Evolutionary conservation across 2,797 vertebrate genomes (phyloP).

Genomic region (Helicolenus hilgendorfi): DNA sequence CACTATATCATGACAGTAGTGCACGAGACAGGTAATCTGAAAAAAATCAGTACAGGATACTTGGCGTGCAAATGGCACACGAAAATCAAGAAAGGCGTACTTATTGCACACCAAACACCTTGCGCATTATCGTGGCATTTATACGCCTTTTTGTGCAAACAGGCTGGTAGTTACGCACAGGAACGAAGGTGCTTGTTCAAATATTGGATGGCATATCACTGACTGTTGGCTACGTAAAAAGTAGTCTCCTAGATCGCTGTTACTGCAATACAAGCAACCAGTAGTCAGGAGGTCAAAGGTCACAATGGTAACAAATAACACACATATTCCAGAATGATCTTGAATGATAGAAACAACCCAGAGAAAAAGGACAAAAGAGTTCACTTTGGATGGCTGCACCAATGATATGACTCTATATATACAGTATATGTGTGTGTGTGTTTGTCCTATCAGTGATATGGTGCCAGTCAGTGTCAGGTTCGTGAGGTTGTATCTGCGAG

Average conservation of each 20-base stretch:
- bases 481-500: conserved; percentile 12
- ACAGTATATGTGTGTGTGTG: not conserved
- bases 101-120: too few species aligned
- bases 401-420: not conserved
- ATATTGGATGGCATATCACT: not conserved
- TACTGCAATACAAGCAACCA: not conserved
- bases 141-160: too few species aligned
- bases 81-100: too few species aligned
- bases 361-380: not conserved
- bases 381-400: not conserved
- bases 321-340: not conserved
- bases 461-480: conserved; percentile 37
- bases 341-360: not conserved
- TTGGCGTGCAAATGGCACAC: rapidly evolving
- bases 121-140: too few species aligned
- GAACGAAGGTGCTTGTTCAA: not conserved
- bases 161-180: not conserved
- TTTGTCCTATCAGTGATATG: conserved; percentile 20
- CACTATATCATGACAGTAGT: too few species aligned
- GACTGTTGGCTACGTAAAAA: not conserved
- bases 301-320: not conserved
- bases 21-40: too few species aligned
- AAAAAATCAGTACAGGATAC: too few species aligned
- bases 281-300: not conserved
- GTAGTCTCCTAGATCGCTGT: not conserved